A percentile compares a stretch with the other conserved stretches of the same genome.
These are phyloP conservation scores for Ectemnius cavifrons DNA, from an alignment of 2,888 invertebrate species.

Conservation along the genomic window DNA sequence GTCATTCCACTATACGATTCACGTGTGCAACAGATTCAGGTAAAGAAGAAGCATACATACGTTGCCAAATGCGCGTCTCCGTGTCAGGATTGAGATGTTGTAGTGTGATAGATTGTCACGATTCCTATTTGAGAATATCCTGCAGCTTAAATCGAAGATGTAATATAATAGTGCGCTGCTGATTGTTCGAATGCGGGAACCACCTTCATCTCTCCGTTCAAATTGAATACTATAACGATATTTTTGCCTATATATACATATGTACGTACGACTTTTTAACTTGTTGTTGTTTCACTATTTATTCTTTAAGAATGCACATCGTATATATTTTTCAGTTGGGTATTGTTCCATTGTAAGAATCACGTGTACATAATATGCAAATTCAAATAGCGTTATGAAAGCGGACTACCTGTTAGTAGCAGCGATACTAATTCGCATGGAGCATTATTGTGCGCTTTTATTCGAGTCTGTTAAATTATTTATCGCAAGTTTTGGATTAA, in stretches of 20 bases:
- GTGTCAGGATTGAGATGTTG: conserved; percentile 29
- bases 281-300: conserved; percentile 57
- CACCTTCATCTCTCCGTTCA: conserved; percentile 33
- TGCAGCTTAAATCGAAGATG: conserved; percentile 35
- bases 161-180: conserved; percentile 45
- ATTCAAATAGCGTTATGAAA: conserved; percentile 34
- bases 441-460: conserved; percentile 4
- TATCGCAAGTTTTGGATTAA: conserved; percentile 18
- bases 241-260: conserved; percentile 51
- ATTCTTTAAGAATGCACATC: conserved; percentile 43
- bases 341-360: conserved; percentile 42
- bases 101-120: conserved; percentile 37
- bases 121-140: conserved; percentile 48
- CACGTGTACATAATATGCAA: conserved; percentile 54
- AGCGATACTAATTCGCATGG: conserved; percentile 12
- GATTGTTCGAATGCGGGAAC: conserved; percentile 30
- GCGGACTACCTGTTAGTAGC: conserved; percentile 33
- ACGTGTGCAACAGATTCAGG: conserved; percentile 47
- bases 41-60: conserved; percentile 29
- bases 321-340: conserved; percentile 21
- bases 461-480: conserved; percentile 35
- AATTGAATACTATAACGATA: conserved; percentile 50
- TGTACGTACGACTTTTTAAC: conserved; percentile 37
- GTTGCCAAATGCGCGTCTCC: conserved; percentile 57
- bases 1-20: conserved; percentile 62